A percentile compares a stretch with the other conserved stretches of the same genome.
Conservation (phyloP, 2,888 invertebrate genomes). For the Drosophila mimica region DNA sequence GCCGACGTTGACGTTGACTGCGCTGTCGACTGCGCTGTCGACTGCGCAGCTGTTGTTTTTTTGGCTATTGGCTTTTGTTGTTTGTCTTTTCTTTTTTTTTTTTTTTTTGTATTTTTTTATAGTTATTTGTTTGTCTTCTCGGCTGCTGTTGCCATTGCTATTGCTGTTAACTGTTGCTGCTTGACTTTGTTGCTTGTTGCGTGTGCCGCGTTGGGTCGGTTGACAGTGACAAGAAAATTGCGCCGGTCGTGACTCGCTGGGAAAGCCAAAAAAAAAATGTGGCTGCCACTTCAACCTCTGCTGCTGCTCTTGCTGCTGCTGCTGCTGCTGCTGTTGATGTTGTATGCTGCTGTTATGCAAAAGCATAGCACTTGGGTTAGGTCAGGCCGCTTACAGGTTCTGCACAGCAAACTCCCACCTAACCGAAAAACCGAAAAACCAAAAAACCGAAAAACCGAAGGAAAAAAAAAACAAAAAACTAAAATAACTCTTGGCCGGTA, state of each 20-base stretch:
- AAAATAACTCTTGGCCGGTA: conserved; percentile 29
- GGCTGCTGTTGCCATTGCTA: conserved; percentile 24
- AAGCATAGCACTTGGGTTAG: conserved; percentile 47
- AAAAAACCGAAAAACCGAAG: no score
- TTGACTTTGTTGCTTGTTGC: conserved; percentile 71
- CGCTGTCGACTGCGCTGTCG: conserved; percentile 9
- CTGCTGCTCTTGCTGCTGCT: conserved; percentile 18
- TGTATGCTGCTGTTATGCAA: conserved; percentile 49
- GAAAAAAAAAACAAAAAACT: neutral
- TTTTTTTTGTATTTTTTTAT: neutral
- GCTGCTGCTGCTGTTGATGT: conserved; percentile 20
- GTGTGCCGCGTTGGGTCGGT: conserved; percentile 56
- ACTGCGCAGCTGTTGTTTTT: conserved; percentile 32
- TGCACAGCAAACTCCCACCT: conserved; percentile 16
- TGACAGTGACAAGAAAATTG: conserved; percentile 77
- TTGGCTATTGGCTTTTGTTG: conserved; percentile 15
- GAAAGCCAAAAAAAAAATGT: conserved; percentile 61
- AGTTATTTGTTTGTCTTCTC: conserved; percentile 50
- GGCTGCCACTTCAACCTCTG: conserved; percentile 19
- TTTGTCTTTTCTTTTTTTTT: conserved; percentile 2
- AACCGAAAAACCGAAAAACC: neutral
- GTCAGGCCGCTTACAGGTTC: conserved; percentile 49
- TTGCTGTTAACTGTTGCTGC: conserved; percentile 32
- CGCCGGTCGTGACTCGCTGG: conserved; percentile 74
- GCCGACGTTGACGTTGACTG: conserved; percentile 5